phyloP scores from a whole-genome alignment of 1,140 invertebrate genomes.

The Branchinecta lindahli region DNA sequence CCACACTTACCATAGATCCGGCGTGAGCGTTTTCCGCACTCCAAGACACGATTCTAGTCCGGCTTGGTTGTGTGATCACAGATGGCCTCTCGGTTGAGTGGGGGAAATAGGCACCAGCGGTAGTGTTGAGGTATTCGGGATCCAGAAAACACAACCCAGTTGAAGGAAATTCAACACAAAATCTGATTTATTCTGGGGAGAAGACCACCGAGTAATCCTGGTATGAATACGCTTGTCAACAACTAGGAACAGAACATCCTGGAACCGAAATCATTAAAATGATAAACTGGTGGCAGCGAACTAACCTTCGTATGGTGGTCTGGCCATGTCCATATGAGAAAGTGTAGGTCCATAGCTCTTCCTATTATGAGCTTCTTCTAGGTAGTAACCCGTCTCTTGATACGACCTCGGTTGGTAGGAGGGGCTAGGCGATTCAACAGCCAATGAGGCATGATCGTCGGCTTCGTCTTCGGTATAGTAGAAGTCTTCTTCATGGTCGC shows the following conservation, averaged over 20 bases:
- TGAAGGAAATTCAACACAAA: neutral
- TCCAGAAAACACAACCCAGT: constrained; percentile 10
- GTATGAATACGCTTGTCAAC: too few species aligned
- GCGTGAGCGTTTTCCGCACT: neutral
- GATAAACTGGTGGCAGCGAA: neutral
- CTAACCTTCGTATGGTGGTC: constrained; percentile 64
- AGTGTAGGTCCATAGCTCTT: constrained; percentile 51
- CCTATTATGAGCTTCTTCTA: neutral
- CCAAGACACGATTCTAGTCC: neutral
- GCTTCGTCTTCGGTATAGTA: constrained; percentile 68
- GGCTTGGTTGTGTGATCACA: neutral
- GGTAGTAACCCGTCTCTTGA: constrained; percentile 12
- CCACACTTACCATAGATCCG: neutral
- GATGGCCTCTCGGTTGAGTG: constrained; percentile 1
- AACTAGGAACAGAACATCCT: too few species aligned
- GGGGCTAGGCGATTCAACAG: constrained; percentile 15
- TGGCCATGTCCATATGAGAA: constrained; percentile 80
- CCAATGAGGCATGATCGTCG: constrained; percentile 25
- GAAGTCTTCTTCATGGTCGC: constrained; percentile 83
- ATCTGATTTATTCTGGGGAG: too few species aligned
- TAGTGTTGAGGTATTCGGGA: constrained; percentile 23
- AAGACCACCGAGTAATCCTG: too few species aligned
- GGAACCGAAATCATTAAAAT: neutral
- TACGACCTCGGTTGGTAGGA: constrained; percentile 16
- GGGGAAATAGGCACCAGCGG: constrained; percentile 19